Evolutionary conservation across 2,888 invertebrate genomes (phyloP).

Genomic region (Volucella inflata): DNA sequence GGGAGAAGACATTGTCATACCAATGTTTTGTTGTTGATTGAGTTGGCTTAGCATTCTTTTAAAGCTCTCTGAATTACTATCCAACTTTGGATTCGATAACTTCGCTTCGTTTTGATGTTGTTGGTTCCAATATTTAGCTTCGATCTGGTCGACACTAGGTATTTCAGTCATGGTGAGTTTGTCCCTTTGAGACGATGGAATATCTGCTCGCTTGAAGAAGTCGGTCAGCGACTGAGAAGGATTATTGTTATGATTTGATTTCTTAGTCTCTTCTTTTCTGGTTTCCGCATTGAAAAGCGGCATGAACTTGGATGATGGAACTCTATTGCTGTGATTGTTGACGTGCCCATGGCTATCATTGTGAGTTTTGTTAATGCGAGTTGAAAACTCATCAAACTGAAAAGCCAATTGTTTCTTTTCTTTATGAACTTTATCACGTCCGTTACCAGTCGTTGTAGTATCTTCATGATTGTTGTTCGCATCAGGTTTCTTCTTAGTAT

Average conservation of each 20-base stretch:
- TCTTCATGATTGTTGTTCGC: constrained; percentile 61
- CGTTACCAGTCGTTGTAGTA: background rate
- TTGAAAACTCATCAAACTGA: constrained; percentile 59
- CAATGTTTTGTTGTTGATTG: constrained; percentile 62
- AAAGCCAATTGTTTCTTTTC: constrained; percentile 75
- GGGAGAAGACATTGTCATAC: constrained; percentile 14
- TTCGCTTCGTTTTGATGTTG: constrained; percentile 80
- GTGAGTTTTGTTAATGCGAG: constrained; percentile 3
- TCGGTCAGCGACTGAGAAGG: constrained; percentile 80
- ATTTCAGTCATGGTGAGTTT: constrained; percentile 78
- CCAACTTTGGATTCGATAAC: constrained; percentile 44
- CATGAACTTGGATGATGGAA: constrained; percentile 57
- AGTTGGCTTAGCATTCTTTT: constrained; percentile 80
- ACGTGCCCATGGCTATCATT: background rate
- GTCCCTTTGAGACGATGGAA: constrained; percentile 41
- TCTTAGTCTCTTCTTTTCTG: constrained; percentile 22
- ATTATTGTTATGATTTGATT: background rate
- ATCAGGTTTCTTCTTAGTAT: constrained; percentile 46
- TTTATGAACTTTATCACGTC: constrained; percentile 45
- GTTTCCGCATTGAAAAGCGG: constrained; percentile 58
- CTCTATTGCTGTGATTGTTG: background rate
- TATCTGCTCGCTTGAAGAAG: constrained; percentile 79
- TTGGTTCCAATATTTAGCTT: constrained; percentile 80
- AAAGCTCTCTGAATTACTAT: constrained; percentile 79
- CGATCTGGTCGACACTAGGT: constrained; percentile 81